Evolutionary conservation across 2,888 invertebrate species (phyloP).

Genomic region (Bellardia bayeri): DNA sequence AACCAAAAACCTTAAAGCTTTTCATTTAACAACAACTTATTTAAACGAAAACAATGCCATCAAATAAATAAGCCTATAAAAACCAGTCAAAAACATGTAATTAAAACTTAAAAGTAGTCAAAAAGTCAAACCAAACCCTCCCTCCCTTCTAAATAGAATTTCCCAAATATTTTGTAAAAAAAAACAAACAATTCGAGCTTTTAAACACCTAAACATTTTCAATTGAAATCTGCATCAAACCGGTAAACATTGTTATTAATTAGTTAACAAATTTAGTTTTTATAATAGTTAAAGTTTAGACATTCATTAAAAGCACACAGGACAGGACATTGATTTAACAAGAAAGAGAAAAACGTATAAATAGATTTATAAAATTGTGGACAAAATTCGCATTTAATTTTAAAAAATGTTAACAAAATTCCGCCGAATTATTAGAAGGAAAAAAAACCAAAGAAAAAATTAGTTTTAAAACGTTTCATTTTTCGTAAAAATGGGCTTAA

Average conservation of each 20-base stretch:
- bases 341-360: conserved; percentile 16
- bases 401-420: conserved; percentile 72
- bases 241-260: conserved; percentile 23
- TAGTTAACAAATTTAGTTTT: conserved; percentile 73
- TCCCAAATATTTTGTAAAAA: neutral
- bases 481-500: conserved; percentile 22
- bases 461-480: neutral
- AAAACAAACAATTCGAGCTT: conserved; percentile 81
- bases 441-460: conserved; percentile 29
- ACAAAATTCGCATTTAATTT: conserved; percentile 62
- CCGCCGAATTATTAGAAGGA: conserved; percentile 64
- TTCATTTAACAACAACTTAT: neutral
- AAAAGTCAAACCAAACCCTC: neutral
- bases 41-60: neutral
- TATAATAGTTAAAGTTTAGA: conserved; percentile 53
- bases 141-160: conserved; percentile 10
- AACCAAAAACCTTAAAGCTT: neutral
- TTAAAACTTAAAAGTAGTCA: neutral
- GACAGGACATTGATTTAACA: conserved; percentile 39
- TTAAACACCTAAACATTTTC: conserved; percentile 74
- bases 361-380: conserved; percentile 37
- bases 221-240: conserved; percentile 39
- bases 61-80: neutral
- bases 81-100: neutral
- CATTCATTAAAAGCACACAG: conserved; percentile 39